phyloP scores from a whole-genome alignment of 2,888 invertebrate genomes.

The Cerceris rybyensis region DNA sequence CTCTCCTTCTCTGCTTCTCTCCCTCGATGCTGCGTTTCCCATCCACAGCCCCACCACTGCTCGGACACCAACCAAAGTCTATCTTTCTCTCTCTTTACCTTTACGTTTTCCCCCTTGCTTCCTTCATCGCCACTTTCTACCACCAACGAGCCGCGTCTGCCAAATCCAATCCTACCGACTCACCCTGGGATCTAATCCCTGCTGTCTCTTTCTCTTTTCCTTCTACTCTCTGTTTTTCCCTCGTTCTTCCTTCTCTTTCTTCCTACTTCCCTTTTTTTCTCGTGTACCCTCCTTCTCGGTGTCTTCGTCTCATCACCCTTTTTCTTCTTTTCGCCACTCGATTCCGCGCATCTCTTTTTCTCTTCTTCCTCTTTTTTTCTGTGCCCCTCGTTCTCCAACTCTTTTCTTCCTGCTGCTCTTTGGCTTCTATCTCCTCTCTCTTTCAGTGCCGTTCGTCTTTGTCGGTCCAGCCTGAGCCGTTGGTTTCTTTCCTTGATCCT shows the following conservation, averaged over 20 bases:
- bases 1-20: conserved; percentile 42
- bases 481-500: conserved; percentile 50
- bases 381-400: too few species aligned
- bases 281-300: too few species aligned
- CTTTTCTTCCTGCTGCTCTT: conserved; percentile 5
- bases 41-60: conserved; percentile 54
- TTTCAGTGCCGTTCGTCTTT: conserved; percentile 19
- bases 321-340: conserved; percentile 31
- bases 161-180: conserved; percentile 73
- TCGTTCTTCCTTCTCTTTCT: not conserved
- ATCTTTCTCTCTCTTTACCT: conserved; percentile 16
- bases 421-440: conserved; percentile 1
- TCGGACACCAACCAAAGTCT: conserved; percentile 64
- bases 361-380: not conserved
- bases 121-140: conserved; percentile 48
- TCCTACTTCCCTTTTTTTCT: conserved; percentile 6
- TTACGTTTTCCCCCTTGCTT: conserved; percentile 32
- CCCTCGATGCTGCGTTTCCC: conserved; percentile 47
- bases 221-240: conserved; percentile 11
- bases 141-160: conserved; percentile 67
- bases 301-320: not conserved
- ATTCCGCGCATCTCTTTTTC: conserved; percentile 24
- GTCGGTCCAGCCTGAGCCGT: conserved; percentile 32
- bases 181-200: conserved; percentile 69
- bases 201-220: conserved; percentile 12